phyloP scores from a whole-genome alignment of 2,113 vertebrate genomes.

The Pluvialis apricaria region DNA sequence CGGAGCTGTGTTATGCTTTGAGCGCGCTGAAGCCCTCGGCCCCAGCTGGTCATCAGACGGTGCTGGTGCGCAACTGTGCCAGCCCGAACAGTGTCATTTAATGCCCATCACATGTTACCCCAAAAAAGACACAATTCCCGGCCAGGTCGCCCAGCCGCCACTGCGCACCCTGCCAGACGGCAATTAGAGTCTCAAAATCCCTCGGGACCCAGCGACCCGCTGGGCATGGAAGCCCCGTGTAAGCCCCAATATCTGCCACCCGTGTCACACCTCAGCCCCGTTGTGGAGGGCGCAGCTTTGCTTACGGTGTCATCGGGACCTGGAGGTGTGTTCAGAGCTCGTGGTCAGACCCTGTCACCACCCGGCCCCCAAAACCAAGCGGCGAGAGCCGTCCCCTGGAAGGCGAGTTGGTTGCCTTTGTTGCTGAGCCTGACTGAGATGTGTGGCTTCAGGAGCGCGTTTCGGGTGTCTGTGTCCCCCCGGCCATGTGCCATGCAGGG shows the following conservation, averaged over 20 bases:
- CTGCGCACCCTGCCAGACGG: neutral
- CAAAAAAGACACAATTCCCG: neutral
- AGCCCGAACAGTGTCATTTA: neutral
- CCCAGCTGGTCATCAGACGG: neutral
- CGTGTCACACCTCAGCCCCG: neutral
- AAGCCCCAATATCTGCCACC: neutral
- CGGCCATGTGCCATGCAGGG: fast-evolving
- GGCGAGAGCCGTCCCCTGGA: neutral
- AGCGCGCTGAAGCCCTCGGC: neutral
- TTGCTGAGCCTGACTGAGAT: neutral
- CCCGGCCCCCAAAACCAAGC: neutral
- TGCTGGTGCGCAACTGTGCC: neutral
- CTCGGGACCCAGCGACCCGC: neutral
- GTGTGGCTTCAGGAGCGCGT: neutral
- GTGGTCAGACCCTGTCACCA: fast-evolving
- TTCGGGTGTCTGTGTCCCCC: neutral
- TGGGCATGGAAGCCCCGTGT: neutral
- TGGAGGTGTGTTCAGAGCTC: neutral
- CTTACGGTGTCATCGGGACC: neutral
- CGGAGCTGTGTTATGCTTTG: neutral
- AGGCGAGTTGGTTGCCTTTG: neutral
- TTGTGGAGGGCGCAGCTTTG: neutral
- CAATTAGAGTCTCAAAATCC: neutral
- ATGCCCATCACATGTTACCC: neutral
- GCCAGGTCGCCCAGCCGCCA: fast-evolving